phyloP scores from a whole-genome alignment of 1,140 invertebrate species.

The Stegodyphus dumicola region DNA sequence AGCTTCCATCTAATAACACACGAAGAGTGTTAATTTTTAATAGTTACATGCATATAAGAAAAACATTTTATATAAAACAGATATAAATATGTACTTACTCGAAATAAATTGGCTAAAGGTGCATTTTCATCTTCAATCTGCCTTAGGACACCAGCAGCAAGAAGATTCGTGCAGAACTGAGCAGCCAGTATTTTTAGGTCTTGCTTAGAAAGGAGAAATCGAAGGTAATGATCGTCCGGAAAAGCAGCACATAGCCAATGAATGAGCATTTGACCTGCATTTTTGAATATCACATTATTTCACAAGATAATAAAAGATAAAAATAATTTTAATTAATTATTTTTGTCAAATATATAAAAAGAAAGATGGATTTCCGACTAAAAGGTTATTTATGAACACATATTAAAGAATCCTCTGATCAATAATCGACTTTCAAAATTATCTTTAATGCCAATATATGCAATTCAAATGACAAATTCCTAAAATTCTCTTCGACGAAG shows the following conservation, averaged over 20 bases:
- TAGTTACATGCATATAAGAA: too few relatives aligned
- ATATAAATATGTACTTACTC: slow-evolving; percentile 73
- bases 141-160: slow-evolving; percentile 85
- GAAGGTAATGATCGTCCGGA: slow-evolving; percentile 77
- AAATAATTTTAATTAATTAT: not conserved
- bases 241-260: slow-evolving; percentile 88
- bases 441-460: too few relatives aligned
- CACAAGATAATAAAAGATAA: not conserved
- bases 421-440: too few relatives aligned
- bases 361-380: too few relatives aligned
- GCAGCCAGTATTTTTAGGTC: slow-evolving; percentile 80
- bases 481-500: too few relatives aligned
- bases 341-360: too few relatives aligned
- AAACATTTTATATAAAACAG: too few relatives aligned
- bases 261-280: slow-evolving; percentile 86
- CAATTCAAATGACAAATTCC: too few relatives aligned
- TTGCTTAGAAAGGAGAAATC: slow-evolving; percentile 74
- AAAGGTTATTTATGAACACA: too few relatives aligned
- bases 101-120: slow-evolving; percentile 76
- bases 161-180: slow-evolving; percentile 88
- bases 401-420: too few relatives aligned
- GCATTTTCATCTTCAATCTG: slow-evolving; percentile 78
- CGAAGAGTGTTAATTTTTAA: too few relatives aligned
- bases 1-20: too few relatives aligned
- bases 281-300: not conserved